Evolutionary conservation across 2,888 invertebrate genomes (phyloP), one percentile per base, ranked within the genome.

Genomic region (Pollenia griseotomentosa): DNA sequence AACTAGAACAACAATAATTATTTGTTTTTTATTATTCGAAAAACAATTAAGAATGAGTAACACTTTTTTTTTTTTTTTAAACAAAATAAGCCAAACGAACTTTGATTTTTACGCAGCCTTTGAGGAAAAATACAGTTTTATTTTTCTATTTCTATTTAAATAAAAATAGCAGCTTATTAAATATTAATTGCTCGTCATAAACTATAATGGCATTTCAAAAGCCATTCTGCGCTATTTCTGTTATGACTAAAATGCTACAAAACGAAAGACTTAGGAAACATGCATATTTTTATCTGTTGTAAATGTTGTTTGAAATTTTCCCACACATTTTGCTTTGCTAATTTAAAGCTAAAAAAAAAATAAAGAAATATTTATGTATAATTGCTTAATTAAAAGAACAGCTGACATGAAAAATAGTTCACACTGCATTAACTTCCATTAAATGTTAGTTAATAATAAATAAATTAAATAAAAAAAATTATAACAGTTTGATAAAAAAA

Each of bases 1-100:
- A 83, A 71, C 63, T 70, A 53, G 61, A 77, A 77, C 77, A 55
- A n/a, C 23, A 70, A 77, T 77, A 83, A 63, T 70, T 77, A 77
- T 66, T 75, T 77, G 33, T 48, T 55, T 48, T 33, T 57, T 74
- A 44, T 63, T 68, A 12, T 14, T 55, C 53, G 1, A 46, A 44
- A 48, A 16, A 61, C 44, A 74, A 61, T 61, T 74, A 75, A 61
- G 75, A 40, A 53, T 83, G 59, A 75, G 46, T 46, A 70, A 53
- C 23, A 75, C 33, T 75, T 68, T 19, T 42, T 73, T 23, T 23
- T 23, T 66, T 14, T 6, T 44, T 48, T 53, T 19, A 42, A 51
- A 19, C 16, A 53, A 16, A 33, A 33, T 33, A 33, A 51, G 23
- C 12, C 33, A 33, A 19, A 53, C 40, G 19, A 63, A 44, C 61